phyloP scores from a whole-genome alignment of 2,113 vertebrate species.

The Canis aureus region DNA sequence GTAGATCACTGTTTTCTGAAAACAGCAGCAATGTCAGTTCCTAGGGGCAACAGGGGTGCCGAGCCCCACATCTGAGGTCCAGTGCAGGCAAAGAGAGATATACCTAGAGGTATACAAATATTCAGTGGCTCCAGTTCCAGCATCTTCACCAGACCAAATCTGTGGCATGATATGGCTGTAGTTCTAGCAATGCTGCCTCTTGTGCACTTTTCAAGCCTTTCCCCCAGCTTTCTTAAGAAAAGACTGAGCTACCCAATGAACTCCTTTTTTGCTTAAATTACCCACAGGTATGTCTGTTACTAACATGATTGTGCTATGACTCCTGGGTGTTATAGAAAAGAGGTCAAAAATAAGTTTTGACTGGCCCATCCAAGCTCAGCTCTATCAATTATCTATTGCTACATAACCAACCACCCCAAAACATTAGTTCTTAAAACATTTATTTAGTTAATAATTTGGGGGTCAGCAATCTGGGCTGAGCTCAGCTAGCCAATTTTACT shows the following conservation, averaged over 20 bases:
- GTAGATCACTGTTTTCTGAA: background rate
- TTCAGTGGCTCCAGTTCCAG: background rate
- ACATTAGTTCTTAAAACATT: constrained; percentile 28
- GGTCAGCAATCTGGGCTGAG: background rate
- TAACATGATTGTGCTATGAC: background rate
- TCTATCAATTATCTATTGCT: background rate
- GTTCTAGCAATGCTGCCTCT: background rate
- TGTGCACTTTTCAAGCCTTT: background rate
- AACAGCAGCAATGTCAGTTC: constrained; percentile 15
- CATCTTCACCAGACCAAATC: background rate
- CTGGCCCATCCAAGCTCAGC: background rate
- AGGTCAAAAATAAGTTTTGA: constrained; percentile 39
- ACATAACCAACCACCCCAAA: background rate
- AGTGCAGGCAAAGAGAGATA: background rate
- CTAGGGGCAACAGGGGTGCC: background rate
- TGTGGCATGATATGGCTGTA: background rate
- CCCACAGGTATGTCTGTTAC: background rate
- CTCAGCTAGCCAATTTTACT: constrained; percentile 31
- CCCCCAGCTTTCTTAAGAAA: constrained; percentile 36
- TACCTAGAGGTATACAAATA: background rate
- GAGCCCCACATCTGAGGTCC: background rate
- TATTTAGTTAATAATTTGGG: constrained; percentile 48
- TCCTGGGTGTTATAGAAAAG: background rate
- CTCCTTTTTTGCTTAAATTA: constrained; percentile 31
- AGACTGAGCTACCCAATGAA: background rate